Base-by-base conservation (phyloP, 2,113 vertebrate genomes). In the Psammodynastes pulverulentus region DNA sequence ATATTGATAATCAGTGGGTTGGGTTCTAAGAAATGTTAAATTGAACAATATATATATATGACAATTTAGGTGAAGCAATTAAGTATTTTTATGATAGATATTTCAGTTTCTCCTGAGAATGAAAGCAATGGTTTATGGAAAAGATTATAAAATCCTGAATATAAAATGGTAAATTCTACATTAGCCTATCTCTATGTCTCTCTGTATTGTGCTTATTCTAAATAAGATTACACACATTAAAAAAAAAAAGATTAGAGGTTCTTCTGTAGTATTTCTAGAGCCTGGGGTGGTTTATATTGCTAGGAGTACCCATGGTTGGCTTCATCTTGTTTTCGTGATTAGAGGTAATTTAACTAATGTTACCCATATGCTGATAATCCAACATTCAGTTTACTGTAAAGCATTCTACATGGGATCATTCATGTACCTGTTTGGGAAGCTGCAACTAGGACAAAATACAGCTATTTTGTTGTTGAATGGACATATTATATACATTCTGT, bases 1-100 rank as follows among this genome's bases (percentile, higher is more conserved):
- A 46, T 94, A 93, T 49, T 91, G 23, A 93, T 95, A 90, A 52
- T 85, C 58, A 23, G 52, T 87, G 0, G 52, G 5, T 10, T 10
- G 54, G 49, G 39, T 86, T 86, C 56, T 53, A 54, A 89, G 84
- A 89, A 85, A 46, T 34, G 43, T 62, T 88, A 51, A 51, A 62
- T 51, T 91, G 62, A 56, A 87, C 48, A 26, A 56, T 56, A 29
- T 29, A 39, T 19, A 84, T 88, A 87, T n/a, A 34, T 51, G 49
- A 88, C 24, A 91, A 4, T 43, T 46, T 34, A 51, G 34, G 10
- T 45, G 34, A 91, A 91, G 53, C 19, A 2, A 56, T 86, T 90
- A 46, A 90, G 9, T 21, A 84, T 88, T 88, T 84, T 10, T 54
- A 12, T 46, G 43, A 79, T 67, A 89, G 67, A 84, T 29, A 89